Evolutionary conservation across 1,140 invertebrate genomes (phyloP), one percentile per base, ranked within the genome.

Genomic region (Stenopsyche tienmushanensis): DNA sequence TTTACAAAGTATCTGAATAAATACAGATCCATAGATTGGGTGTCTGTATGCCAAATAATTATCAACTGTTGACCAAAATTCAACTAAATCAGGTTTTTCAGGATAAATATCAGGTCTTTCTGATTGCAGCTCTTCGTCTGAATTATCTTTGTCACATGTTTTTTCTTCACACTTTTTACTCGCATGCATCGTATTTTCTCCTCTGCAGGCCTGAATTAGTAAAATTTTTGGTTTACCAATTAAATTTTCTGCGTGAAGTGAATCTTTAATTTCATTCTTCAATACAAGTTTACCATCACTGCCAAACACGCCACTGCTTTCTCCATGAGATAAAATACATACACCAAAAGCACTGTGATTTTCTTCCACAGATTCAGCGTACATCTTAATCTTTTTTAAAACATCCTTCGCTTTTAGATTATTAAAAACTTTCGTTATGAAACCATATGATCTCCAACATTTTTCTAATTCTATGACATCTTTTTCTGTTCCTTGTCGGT

Each of bases 201-300:
- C 68, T 60, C 65, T 52, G 39, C 68, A 70, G 17, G 68, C 64
- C 60, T 70, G 68, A 25, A 70, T 64, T 9, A 70, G 44, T 5
- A 70, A 29, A 24, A 66, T 55, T 55, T 66, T 66, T 3, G 68
- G 68, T 49, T 70, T 70, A 17, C 62, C 65, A 8, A 59, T n/a
- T 54, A 5, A 62, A 21, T 5, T 34, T 34, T 34, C 13, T 34
- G 5, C 13, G 5, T 5, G 29, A 34, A 7, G 5, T 34, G 5
- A 34, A 39, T 55, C n/a, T 49, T 66, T 57, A 18, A 70, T 66
- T 9, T 9, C n/a, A 18, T 59, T 24, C 3, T 66, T 42, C 49
- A 45, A 9, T 1, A 70, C 10, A 24, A 53, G 20, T 42, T 42
- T 47, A 29, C 44, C 26, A 26, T 60, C 57, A 21, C 24, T 45